phyloP scores from a whole-genome alignment of 2,113 vertebrate genomes.

The Lycaon pictus region DNA sequence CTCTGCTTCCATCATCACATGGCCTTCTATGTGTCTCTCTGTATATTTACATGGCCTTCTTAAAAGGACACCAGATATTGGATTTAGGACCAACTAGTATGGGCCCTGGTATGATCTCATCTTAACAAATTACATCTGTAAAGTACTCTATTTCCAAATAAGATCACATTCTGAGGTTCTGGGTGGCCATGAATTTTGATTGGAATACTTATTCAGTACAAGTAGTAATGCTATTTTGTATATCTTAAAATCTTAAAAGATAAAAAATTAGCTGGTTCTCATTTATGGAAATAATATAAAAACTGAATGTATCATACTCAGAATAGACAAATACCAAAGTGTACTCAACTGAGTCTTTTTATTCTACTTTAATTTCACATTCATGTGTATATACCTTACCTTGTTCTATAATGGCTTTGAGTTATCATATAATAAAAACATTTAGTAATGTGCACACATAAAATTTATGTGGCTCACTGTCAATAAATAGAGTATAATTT shows the following conservation, averaged over 20 bases:
- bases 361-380: slow-evolving; percentile 23
- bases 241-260: neutral
- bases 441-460: neutral
- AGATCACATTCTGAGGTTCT: neutral
- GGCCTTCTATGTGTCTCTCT: neutral
- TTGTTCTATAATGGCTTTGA: neutral
- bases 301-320: slow-evolving; percentile 8
- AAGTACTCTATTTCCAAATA: neutral
- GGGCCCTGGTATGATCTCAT: neutral
- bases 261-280: slow-evolving; percentile 8
- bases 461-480: neutral
- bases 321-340: neutral
- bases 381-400: neutral
- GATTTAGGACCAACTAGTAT: neutral
- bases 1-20: neutral
- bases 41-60: neutral
- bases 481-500: neutral
- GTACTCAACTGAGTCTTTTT: neutral
- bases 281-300: neutral
- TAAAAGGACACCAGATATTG: neutral
- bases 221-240: neutral
- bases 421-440: neutral
- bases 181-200: neutral
- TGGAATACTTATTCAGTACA: neutral
- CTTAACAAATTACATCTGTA: neutral